Percentiles rank a stretch among this genome's conserved stretches.
Conservation (phyloP, 2,797 vertebrate species). For the Babyrousa celebensis region DNA sequence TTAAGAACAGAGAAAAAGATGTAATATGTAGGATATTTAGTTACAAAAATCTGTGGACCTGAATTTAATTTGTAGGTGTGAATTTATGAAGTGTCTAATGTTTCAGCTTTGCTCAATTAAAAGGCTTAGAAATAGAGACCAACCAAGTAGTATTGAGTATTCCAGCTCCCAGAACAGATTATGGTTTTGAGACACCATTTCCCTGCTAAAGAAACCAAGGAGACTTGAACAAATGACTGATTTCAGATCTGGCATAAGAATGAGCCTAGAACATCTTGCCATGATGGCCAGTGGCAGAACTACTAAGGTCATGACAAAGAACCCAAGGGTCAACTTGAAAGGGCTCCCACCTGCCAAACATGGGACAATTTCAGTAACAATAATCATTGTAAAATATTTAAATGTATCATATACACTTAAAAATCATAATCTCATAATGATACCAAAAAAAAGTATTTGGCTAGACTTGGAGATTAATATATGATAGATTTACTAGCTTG, state of each 20-base stretch:
- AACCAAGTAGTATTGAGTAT: background rate
- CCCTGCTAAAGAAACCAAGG: background rate
- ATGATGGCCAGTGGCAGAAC: background rate
- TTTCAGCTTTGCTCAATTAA: background rate
- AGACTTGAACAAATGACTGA: background rate
- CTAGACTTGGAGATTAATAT: background rate
- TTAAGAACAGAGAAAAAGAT: background rate
- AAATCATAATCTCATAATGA: background rate
- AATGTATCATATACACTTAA: background rate
- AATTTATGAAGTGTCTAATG: background rate
- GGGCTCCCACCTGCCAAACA: background rate
- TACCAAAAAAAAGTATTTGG: background rate
- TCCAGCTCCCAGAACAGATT: background rate
- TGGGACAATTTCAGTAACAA: background rate
- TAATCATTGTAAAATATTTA: background rate
- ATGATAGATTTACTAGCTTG: background rate
- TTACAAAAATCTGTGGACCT: background rate
- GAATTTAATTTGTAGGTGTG: background rate
- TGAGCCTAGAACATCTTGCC: background rate
- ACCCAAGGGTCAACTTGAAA: background rate
- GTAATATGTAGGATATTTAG: background rate
- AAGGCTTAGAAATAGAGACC: background rate
- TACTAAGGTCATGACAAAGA: background rate
- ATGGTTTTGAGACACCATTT: background rate
- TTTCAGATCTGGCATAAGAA: background rate